Base-by-base conservation (phyloP, 2,888 invertebrate genomes). In the Pomacea canaliculata region DNA sequence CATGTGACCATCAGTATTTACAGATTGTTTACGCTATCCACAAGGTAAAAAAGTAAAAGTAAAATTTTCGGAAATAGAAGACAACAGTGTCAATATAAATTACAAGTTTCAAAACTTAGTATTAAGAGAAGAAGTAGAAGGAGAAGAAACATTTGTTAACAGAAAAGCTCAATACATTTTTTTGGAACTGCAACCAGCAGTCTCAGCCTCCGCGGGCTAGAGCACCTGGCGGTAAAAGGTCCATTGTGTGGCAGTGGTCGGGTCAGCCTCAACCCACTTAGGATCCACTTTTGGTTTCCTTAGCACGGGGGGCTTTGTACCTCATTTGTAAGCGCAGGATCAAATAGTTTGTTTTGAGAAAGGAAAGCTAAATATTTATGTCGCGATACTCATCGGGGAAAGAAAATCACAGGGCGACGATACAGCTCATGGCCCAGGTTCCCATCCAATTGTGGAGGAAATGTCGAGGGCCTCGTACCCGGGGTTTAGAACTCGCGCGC, bases 291-390 rank as follows among this genome's bases (percentile, higher is more conserved):
- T 59, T 48, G 62, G 48, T 23, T 60, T 71, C 73, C 67, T 19
- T 48, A 16, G 16, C 51, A 10, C 60, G 19, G 67, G 63, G 46
- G 16, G 18, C 66, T 51, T 65, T 65, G 37, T 49, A 27, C 63
- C 16, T 62, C 27, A 66, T 16, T 48, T 16, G 37, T 60, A 60
- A 49, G 48, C 9, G 65, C 49, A 12, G 63, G 51, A 37, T 56
- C 66, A 67, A 67, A 66, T 19, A 73, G 73, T 73, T 73, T 73
- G 68, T 73, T 68, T 73, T 73, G 56, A 66, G 68, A 68, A 73
- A 68, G 60, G 37, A n/a, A 27, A 51, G 51, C 73, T 73, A 67
- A 73, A 73, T 68, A 73, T 73, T 73, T 67, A 46, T 66, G 27
- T 27, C 68, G 56, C 46, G 19, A 37, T 67, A 46, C 68, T 67